Percentiles rank a stretch among this genome's conserved stretches.
These are phyloP conservation scores for Zaprionus inermis DNA, from an alignment of 1,140 invertebrate genomes.

Conservation along the genomic window DNA sequence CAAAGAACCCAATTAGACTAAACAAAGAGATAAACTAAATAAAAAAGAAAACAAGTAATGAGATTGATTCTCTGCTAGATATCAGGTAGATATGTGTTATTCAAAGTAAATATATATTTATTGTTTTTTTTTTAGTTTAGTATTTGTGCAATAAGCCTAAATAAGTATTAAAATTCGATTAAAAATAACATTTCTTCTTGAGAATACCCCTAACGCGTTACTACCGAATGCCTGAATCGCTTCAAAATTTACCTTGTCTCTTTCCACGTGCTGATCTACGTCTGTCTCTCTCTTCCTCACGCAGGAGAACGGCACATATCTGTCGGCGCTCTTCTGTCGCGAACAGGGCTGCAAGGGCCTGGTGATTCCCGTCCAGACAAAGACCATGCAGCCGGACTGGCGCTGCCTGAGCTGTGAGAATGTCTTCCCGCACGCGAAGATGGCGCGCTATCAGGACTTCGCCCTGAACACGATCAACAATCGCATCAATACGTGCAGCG, in stretches of 20 bases:
- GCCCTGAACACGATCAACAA: slow-evolving; percentile 81
- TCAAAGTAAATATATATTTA: no score
- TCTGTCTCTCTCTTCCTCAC: slow-evolving; percentile 1
- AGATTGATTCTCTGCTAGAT: no score
- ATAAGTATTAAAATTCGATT: no score
- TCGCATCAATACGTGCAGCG: slow-evolving; percentile 76
- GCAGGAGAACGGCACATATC: slow-evolving; percentile 79
- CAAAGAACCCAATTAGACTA: neutral
- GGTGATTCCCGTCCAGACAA: slow-evolving; percentile 78
- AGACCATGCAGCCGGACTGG: slow-evolving; percentile 77
- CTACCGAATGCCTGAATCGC: no score
- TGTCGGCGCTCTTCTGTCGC: slow-evolving; percentile 78
- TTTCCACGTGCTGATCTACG: neutral
- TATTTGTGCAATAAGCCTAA: no score
- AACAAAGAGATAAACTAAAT: neutral
- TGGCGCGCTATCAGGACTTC: slow-evolving; percentile 82
- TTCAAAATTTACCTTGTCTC: no score
- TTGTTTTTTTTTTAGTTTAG: no score
- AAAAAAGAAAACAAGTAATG: no score
- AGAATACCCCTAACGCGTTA: no score
- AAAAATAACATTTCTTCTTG: no score
- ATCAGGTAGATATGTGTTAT: no score
- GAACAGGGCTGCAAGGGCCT: slow-evolving; percentile 77
- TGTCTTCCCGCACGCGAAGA: slow-evolving; percentile 74
- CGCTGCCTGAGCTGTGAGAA: slow-evolving; percentile 75